phyloP scores from a whole-genome alignment of 2,888 invertebrate species.

The Macrophya alboannulata region DNA sequence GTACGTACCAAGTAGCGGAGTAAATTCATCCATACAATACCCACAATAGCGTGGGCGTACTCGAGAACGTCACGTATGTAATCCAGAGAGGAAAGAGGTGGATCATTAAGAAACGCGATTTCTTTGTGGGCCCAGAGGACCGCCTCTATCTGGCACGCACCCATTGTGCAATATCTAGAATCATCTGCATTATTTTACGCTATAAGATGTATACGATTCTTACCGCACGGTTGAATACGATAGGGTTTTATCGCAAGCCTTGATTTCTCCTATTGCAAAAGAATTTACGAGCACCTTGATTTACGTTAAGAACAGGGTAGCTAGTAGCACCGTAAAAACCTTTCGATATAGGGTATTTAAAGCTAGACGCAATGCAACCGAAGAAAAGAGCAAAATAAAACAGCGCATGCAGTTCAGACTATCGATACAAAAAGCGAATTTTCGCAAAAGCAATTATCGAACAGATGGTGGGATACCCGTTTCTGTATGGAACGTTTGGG shows the following conservation, averaged over 20 bases:
- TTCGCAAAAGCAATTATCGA: not conserved
- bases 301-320: constrained; percentile 44
- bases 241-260: constrained; percentile 39
- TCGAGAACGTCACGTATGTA: constrained; percentile 54
- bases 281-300: constrained; percentile 46
- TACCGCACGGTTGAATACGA: constrained; percentile 23
- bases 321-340: not conserved
- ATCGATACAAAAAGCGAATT: not conserved
- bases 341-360: not conserved
- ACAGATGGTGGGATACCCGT: not conserved
- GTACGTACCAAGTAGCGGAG: constrained; percentile 36
- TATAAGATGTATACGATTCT: constrained; percentile 22
- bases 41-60: constrained; percentile 56
- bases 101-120: constrained; percentile 66
- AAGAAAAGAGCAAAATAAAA: not conserved
- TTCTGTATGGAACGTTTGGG: not conserved
- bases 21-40: constrained; percentile 57
- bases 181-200: constrained; percentile 68
- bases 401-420: not conserved
- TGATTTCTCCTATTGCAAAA: constrained; percentile 47
- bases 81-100: constrained; percentile 60
- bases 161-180: constrained; percentile 71
- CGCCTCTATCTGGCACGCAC: constrained; percentile 72
- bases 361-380: not conserved
- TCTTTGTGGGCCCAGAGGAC: constrained; percentile 64